Evolutionary conservation across 92 coral and sea anemone species (phyloP).

Genomic region (Phenganax marumi): DNA sequence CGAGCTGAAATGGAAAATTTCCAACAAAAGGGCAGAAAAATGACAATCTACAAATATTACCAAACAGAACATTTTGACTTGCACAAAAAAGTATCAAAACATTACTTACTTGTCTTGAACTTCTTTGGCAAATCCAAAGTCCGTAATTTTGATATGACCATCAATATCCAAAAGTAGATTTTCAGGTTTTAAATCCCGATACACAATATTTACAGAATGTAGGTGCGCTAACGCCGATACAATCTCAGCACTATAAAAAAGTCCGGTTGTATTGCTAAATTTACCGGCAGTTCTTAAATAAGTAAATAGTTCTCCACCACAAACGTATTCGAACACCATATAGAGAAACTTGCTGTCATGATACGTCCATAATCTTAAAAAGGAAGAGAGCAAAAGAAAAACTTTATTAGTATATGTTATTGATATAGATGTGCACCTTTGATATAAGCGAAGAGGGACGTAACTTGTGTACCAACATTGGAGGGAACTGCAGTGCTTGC

Average conservation of each 20-base stretch:
- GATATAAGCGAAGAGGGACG: no score
- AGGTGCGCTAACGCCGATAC: slow-evolving; percentile 93
- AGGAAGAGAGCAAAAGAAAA: not conserved
- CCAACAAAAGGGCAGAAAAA: not conserved
- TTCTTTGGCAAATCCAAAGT: slow-evolving; percentile 98
- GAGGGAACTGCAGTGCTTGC: no score
- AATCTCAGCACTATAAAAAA: slow-evolving; percentile 91
- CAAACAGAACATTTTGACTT: not conserved
- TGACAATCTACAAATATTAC: not conserved
- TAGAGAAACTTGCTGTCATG: slow-evolving; percentile 94
- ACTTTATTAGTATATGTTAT: no score
- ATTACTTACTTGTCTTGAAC: slow-evolving; percentile 95
- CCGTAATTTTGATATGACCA: slow-evolving; percentile 97
- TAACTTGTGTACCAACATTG: no score
- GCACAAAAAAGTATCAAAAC: not conserved
- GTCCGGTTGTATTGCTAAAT: slow-evolving; percentile 93
- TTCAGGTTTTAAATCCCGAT: slow-evolving; percentile 96
- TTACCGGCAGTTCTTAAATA: slow-evolving; percentile 97
- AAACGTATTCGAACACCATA: slow-evolving; percentile 93
- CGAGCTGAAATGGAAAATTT: no score
- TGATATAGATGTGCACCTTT: no score
- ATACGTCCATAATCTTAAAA: slow-evolving; percentile 82
- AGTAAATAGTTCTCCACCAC: slow-evolving; percentile 95
- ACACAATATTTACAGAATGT: slow-evolving; percentile 80
- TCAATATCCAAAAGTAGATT: slow-evolving; percentile 89